Conservation (phyloP, 2,797 vertebrate species). For the Nasua narica region DNA sequence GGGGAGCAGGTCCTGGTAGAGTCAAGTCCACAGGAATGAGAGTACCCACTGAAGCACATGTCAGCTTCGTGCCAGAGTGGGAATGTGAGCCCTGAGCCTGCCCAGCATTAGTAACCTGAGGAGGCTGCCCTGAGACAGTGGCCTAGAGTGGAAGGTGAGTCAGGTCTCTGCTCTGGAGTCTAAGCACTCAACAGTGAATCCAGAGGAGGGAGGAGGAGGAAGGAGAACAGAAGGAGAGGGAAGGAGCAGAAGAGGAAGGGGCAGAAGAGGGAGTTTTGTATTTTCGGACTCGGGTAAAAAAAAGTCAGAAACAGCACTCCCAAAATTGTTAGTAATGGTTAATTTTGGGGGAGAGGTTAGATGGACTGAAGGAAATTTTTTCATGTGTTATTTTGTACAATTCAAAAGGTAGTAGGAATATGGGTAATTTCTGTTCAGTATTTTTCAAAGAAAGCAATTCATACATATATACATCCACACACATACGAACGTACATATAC, state of each 20-base stretch:
- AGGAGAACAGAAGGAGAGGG: background rate
- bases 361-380: background rate
- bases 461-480: background rate
- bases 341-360: background rate
- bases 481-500: background rate
- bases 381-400: background rate
- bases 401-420: background rate
- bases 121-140: background rate
- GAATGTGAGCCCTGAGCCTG: conserved; percentile 46
- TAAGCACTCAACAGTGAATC: background rate
- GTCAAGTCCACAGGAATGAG: conserved; percentile 60
- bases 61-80: conserved; percentile 71
- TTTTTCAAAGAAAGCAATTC: background rate
- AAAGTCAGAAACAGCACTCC: background rate
- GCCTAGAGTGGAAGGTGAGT: background rate
- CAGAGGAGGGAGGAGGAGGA: background rate
- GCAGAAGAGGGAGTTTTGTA: background rate
- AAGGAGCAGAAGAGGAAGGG: background rate
- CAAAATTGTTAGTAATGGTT: background rate
- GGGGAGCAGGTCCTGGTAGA: conserved; percentile 61
- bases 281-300: background rate
- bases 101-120: background rate
- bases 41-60: conserved; percentile 69
- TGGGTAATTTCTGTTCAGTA: background rate
- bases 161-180: background rate